phyloP scores from a whole-genome alignment of 2,888 invertebrate species.

The Dasypogon diadema region DNA sequence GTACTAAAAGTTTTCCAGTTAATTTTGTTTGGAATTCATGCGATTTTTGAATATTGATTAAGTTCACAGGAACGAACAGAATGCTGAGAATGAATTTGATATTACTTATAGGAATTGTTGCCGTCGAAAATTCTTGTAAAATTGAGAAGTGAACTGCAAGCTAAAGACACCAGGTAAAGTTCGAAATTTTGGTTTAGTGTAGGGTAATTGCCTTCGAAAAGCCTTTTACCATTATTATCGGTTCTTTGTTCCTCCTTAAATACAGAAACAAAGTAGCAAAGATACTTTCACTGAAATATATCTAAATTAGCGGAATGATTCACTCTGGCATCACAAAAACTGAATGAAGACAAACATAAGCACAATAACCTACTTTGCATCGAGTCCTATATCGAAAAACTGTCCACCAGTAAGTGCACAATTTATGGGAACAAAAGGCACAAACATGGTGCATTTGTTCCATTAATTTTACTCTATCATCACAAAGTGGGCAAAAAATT shows the following conservation, averaged over 20 bases:
- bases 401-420: conserved; percentile 14
- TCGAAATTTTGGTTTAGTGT: too few species aligned
- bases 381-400: conserved; percentile 1
- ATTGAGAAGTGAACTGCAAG: too few species aligned
- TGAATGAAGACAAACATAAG: neutral
- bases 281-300: too few species aligned
- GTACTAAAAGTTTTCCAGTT: neutral
- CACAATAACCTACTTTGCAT: conserved; percentile 10
- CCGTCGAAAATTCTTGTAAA: too few species aligned
- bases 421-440: conserved; percentile 38
- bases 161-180: too few species aligned
- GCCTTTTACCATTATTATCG: too few species aligned
- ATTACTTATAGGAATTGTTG: too few species aligned
- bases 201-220: too few species aligned
- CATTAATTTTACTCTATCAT: conserved; percentile 35
- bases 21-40: neutral
- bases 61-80: neutral
- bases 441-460: conserved; percentile 21
- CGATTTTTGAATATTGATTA: neutral
- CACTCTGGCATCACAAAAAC: neutral
- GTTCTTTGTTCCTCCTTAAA: too few species aligned
- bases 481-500: conserved; percentile 36
- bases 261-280: too few species aligned
- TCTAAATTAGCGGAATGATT: neutral
- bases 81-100: too few species aligned